Evolutionary conservation across 2,797 vertebrate genomes (phyloP), one percentile per base, ranked within the genome.

Genomic region (Hippoglossus hippoglossus): DNA sequence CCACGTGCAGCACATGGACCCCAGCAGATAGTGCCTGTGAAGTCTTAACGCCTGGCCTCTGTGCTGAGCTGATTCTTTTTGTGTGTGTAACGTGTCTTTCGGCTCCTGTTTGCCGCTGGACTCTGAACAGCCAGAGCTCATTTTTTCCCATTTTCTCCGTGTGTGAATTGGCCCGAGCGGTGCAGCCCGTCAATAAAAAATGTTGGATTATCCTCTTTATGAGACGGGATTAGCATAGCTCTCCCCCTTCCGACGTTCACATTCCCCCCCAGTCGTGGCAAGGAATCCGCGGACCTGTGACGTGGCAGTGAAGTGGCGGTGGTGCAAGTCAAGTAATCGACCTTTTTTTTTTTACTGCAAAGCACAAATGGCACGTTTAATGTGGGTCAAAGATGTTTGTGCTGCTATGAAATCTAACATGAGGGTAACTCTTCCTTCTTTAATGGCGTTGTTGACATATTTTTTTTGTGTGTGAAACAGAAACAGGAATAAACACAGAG

Each of bases 191-290:
- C 77, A 73, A 74, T 80, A 80, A 71, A 85, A 46, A 87, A 86
- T 64, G 79, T 63, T 82, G 82, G 87, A 90, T 90, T 87, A 89
- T 86, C 87, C 73, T 82, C 66, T 80, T 83, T 74, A 67, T 57
- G 77, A 78, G 72, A 51, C 69, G 60, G 88, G 91, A 92, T 93
- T 90, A 92, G 83, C 87, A 87, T 77, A 77, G 51, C 67, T 83
- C 80, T 74, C 64, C 78, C 79, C 44, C 44, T 3, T 46, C 5
- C 78, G 77, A 80, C 82, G 83, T 58, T 79, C 84, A 75, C 73
- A 90, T 89, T 90, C 88, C 81, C 90, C 90, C 89, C 80, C 82
- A 36, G 36, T 60, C 11, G 58, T 46, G 22, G 36, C 57, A 51
- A 46, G 44, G 36, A 66, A 70, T 47, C 22, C n/a, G 2, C 2